These are phyloP conservation scores for Branchinecta sandiegonensis DNA, from an alignment of 2,888 invertebrate genomes.

Conservation along the genomic window DNA sequence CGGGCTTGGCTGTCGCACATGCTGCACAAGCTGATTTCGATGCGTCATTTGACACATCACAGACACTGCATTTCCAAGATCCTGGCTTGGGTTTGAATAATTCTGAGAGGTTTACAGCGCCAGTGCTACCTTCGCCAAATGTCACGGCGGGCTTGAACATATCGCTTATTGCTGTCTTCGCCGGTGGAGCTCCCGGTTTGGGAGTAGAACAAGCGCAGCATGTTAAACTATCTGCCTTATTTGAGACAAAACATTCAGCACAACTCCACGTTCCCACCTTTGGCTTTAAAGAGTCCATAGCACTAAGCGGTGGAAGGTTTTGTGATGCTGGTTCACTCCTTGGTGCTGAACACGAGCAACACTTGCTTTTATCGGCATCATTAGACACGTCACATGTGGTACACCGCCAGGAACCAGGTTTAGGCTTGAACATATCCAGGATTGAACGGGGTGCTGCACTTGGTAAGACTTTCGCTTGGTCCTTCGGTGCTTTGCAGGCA, in stretches of 20 bases:
- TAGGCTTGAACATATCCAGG: background rate
- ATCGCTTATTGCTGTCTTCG: too few relatives aligned
- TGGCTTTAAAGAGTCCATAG: constrained; percentile 2
- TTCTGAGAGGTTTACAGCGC: too few relatives aligned
- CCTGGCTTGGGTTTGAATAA: background rate
- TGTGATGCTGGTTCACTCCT: background rate
- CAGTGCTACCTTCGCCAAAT: too few relatives aligned
- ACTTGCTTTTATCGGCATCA: background rate
- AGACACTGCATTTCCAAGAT: background rate
- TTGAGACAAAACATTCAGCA: background rate
- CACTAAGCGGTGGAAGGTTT: background rate
- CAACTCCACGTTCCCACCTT: constrained; percentile 1
- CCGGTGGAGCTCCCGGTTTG: background rate
- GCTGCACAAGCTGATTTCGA: background rate
- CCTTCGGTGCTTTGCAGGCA: constrained; percentile 1
- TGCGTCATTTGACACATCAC: constrained; percentile 11
- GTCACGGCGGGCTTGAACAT: too few relatives aligned
- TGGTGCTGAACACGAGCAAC: background rate
- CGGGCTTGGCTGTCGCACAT: background rate
- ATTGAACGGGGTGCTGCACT: background rate
- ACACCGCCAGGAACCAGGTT: background rate
- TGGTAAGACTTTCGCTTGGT: background rate
- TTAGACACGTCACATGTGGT: constrained; percentile 9
- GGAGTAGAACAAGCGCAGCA: constrained; percentile 1
- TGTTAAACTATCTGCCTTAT: background rate